A percentile compares a stretch with the other conserved stretches of the same genome.
Conservation (phyloP, 2,797 vertebrate genomes). For the Hydrolagus colliei region DNA sequence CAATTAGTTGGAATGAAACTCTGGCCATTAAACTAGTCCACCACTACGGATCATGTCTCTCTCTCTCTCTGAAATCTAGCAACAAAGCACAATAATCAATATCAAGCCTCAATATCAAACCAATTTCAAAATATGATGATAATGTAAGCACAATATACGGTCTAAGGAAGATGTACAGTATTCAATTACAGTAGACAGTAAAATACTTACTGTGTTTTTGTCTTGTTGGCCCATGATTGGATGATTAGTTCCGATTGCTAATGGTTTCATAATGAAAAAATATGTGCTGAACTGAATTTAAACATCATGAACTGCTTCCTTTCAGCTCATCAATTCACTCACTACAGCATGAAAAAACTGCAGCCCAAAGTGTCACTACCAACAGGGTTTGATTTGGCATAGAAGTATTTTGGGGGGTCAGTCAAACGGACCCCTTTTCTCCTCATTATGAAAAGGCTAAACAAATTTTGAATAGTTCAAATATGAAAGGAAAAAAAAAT, state of each 20-base stretch:
- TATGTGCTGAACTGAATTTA: constrained; percentile 69
- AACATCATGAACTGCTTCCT: constrained; percentile 75
- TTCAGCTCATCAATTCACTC: constrained; percentile 56
- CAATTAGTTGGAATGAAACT: constrained; percentile 27
- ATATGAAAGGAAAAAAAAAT: constrained; percentile 29
- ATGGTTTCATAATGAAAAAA: constrained; percentile 96
- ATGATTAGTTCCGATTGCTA: constrained; percentile 88
- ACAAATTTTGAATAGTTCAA: constrained; percentile 1
- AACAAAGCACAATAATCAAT: constrained; percentile 47
- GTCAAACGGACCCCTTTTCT: background rate
- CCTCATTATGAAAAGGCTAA: constrained; percentile 26
- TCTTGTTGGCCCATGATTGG: constrained; percentile 94
- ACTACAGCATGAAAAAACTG: constrained; percentile 56
- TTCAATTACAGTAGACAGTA: constrained; percentile 38
- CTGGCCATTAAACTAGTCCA: constrained; percentile 38
- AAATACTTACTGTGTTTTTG: constrained; percentile 88
- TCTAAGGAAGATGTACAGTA: background rate
- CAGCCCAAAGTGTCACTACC: constrained; percentile 65
- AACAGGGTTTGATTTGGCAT: constrained; percentile 51
- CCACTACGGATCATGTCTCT: constrained; percentile 11
- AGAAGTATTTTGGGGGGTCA: constrained; percentile 38
- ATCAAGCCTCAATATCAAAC: constrained; percentile 38
- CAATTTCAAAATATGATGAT: background rate
- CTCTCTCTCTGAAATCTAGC: constrained; percentile 18
- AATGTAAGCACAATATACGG: constrained; percentile 33